These are phyloP conservation scores for Tinea trinotella DNA, from an alignment of 2,888 invertebrate genomes.

Conservation along the genomic window DNA sequence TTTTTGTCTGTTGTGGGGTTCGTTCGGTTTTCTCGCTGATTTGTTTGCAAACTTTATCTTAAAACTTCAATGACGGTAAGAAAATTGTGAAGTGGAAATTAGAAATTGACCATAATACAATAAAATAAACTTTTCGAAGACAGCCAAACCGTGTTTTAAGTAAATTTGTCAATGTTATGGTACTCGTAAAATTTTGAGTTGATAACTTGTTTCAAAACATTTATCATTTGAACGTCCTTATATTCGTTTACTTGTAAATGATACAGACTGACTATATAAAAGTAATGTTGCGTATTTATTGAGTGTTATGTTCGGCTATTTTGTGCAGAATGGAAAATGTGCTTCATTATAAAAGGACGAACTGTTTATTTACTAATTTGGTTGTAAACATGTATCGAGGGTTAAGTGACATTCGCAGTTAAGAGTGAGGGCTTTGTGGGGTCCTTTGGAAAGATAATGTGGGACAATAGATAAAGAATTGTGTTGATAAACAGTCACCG, in stretches of 20 bases:
- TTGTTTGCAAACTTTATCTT: not conserved
- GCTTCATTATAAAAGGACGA: not conserved
- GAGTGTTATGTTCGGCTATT: not conserved
- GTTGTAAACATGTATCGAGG: not conserved
- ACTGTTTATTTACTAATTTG: not conserved
- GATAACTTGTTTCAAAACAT: constrained; percentile 49
- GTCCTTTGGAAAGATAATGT: constrained; percentile 34
- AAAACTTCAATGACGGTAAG: not conserved
- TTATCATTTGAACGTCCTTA: constrained; percentile 9
- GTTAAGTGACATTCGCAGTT: constrained; percentile 1
- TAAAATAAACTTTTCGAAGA: not conserved
- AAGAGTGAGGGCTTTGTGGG: not conserved
- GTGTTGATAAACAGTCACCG: constrained; percentile 50
- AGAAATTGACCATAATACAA: not conserved
- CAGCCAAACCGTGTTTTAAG: not conserved
- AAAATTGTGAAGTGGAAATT: not conserved
- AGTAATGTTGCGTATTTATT: not conserved
- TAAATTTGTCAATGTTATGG: not conserved
- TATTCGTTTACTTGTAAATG: constrained; percentile 8
- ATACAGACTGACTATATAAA: not conserved
- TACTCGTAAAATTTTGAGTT: constrained; percentile 33
- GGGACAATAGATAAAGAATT: constrained; percentile 43
- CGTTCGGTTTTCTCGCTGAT: not conserved
- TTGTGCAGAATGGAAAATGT: constrained; percentile 4
- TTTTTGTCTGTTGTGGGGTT: constrained; percentile 1